These are phyloP conservation scores for Neogale vison DNA, from an alignment of 2,113 vertebrate genomes.

Conservation along the genomic window DNA sequence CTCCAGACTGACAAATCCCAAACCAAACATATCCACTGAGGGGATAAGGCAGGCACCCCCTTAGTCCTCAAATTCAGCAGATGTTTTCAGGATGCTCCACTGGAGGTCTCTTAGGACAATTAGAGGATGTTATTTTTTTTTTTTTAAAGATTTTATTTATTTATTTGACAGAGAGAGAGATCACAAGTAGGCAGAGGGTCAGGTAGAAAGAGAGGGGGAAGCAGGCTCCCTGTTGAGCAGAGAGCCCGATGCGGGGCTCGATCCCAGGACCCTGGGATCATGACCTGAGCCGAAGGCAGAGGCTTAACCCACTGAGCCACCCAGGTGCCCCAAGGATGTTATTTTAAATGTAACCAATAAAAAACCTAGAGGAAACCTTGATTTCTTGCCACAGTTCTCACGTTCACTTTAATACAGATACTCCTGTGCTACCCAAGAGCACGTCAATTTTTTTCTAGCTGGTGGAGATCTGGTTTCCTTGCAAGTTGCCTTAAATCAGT, in stretches of 20 bases:
- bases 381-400: not conserved
- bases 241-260: too few species aligned
- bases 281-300: too few species aligned
- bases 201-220: too few species aligned
- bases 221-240: too few species aligned
- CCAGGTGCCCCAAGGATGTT: too few species aligned
- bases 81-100: not conserved
- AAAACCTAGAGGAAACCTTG: not conserved
- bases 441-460: not conserved
- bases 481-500: not conserved
- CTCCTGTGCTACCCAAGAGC: not conserved
- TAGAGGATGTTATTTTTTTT: not conserved
- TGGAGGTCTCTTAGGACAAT: slow-evolving; percentile 3
- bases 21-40: not conserved
- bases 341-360: not conserved
- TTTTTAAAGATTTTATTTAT: too few species aligned
- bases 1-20: not conserved
- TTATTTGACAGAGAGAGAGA: too few species aligned
- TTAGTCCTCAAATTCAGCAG: not conserved
- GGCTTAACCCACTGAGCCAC: too few species aligned
- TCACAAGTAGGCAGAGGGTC: too few species aligned
- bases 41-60: not conserved
- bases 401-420: not conserved
- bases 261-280: too few species aligned
- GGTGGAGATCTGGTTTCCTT: not conserved